Evolutionary conservation across 2,113 vertebrate species (phyloP), one percentile per base, ranked within the genome.

Genomic region (Neogobius melanostomus): DNA sequence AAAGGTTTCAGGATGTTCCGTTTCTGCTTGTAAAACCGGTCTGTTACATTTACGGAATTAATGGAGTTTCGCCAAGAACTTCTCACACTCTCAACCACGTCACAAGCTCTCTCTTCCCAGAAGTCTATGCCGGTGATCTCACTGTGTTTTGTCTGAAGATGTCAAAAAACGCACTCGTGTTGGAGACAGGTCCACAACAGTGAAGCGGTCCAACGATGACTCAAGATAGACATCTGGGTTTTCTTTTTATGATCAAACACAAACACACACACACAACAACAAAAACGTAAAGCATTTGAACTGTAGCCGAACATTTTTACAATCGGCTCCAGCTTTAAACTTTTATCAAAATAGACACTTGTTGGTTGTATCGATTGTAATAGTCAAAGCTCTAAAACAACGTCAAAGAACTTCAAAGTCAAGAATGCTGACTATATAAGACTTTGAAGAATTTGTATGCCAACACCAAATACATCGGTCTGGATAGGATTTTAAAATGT

Each of bases 221-320:
- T 81, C 60, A 79, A 12, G 2, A 7, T 12, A 4, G 3, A 77
- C 79, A 81, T 86, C 82, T 85, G 82, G 76, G 71, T 69, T 79
- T 70, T 14, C 77, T 17, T 57, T 36, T 51, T 36, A 57, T 67
- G 60, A 43, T 83, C 45, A 75, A 75, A 64, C 16, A 52, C 28
- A 36, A 1, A 36, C 28, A 36, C 28, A 36, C 28, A 36, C 28
- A 36, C 28, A 28, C 28, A n/a, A n/a, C n/a, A n/a, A n/a, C 1
- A 21, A 21, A 21, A 21, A 21, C 21, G 21, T 21, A 21, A 21
- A 21, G 21, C 21, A 21, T 21, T 21, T 21, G 21, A 21, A 21
- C 21, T 21, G 21, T 21, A 21, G 21, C 21, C 21, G 21, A 21
- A 36, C 28, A 36, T 36, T n/a, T 74, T 61, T 54, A 63, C 75